A percentile compares a stretch with the other conserved stretches of the same genome.
Conservation (phyloP, 2,888 invertebrate genomes). For the Abscondita cerata region DNA sequence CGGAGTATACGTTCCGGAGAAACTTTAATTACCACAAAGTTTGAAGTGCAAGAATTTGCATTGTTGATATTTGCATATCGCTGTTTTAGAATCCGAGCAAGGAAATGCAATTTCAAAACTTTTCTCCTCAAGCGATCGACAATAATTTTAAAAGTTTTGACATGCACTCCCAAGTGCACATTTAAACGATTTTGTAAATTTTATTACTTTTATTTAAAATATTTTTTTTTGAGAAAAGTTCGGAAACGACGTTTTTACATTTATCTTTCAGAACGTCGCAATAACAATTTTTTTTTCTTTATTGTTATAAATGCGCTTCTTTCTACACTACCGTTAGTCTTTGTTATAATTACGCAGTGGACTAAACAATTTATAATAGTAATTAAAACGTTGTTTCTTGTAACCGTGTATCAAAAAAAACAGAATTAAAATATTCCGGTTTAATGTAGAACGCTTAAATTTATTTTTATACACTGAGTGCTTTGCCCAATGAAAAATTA, state of each 20-base stretch:
- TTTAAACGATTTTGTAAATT: constrained; percentile 10
- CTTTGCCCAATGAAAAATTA: constrained; percentile 32
- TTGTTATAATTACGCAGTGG: no score
- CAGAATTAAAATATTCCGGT: constrained; percentile 28
- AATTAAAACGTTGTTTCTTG: constrained; percentile 9
- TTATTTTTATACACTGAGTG: constrained; percentile 24
- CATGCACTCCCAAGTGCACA: constrained; percentile 16
- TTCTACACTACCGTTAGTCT: no score
- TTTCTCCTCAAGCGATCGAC: constrained; percentile 12
- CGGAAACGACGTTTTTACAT: no score
- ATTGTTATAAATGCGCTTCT: no score
- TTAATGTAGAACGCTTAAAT: constrained; percentile 27
- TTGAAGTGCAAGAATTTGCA: background rate
- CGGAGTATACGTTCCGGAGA: background rate
- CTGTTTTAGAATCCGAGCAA: constrained; percentile 12
- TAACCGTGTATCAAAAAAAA: no score
- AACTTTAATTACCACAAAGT: constrained; percentile 5
- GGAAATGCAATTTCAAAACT: constrained; percentile 14
- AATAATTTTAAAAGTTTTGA: background rate
- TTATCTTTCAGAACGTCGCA: background rate
- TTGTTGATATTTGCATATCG: background rate
- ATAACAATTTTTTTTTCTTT: background rate
- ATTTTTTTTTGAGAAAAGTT: no score
- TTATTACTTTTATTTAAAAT: background rate
- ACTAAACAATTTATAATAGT: constrained; percentile 20